phyloP scores from a whole-genome alignment of 2,888 invertebrate species.

The Stenodema calcarata region DNA sequence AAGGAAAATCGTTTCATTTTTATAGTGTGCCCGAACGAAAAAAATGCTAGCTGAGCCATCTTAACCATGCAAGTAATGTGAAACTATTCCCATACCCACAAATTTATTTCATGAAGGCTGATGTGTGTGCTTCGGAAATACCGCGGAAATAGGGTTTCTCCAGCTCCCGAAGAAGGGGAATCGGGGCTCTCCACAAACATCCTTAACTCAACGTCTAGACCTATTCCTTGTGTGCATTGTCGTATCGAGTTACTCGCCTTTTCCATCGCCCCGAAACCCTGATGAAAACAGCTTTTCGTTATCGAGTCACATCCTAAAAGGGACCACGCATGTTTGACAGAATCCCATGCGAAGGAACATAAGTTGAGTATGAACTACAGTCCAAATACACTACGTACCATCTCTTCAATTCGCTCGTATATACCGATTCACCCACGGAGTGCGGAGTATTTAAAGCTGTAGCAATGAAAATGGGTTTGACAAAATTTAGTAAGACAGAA shows the following conservation, averaged over 20 bases:
- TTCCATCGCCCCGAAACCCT: background rate
- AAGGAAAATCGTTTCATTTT: too few species aligned
- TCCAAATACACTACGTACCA: too few species aligned
- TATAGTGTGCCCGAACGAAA: too few species aligned
- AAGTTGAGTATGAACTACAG: too few species aligned
- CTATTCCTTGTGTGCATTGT: background rate
- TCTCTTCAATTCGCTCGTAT: too few species aligned
- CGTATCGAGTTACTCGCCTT: background rate
- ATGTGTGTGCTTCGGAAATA: background rate
- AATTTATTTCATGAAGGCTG: background rate
- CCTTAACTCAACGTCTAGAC: conserved; percentile 23
- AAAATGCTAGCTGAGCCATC: background rate
- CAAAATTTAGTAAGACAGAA: too few species aligned
- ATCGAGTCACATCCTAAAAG: background rate
- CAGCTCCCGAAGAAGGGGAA: background rate
- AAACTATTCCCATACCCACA: background rate
- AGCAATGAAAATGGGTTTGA: too few species aligned
- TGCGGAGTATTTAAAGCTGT: too few species aligned
- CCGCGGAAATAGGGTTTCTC: background rate
- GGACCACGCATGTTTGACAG: too few species aligned
- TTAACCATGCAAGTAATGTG: background rate
- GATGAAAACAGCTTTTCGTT: background rate
- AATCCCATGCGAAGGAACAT: too few species aligned
- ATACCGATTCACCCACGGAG: too few species aligned
- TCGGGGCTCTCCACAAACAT: conserved; percentile 31